Evolutionary conservation across 2,888 invertebrate species (phyloP).

Genomic region (Cerastis leucographa): DNA sequence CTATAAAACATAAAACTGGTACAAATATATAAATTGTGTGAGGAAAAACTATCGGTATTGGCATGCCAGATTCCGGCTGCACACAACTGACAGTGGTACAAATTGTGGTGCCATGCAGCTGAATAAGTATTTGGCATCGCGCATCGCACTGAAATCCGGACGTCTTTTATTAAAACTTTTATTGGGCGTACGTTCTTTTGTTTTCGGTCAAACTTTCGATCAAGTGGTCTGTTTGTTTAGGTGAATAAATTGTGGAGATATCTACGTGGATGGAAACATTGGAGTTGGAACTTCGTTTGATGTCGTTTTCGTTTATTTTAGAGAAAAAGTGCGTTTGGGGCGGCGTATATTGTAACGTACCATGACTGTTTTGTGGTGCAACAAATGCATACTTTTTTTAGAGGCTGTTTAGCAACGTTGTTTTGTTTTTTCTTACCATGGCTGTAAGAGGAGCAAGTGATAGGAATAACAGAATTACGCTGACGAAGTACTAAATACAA

Average conservation of each 20-base stretch:
- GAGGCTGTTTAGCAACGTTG: neutral
- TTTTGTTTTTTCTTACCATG: neutral
- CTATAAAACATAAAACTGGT: conserved; percentile 49
- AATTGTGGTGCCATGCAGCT: conserved; percentile 64
- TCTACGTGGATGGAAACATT: conserved; percentile 9
- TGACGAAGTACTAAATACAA: no score
- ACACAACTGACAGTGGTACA: conserved; percentile 59
- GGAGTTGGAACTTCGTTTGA: conserved; percentile 8
- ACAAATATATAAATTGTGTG: conserved; percentile 59
- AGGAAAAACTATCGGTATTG: conserved; percentile 63
- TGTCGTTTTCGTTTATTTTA: neutral
- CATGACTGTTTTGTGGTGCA: neutral
- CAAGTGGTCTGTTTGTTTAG: conserved; percentile 45
- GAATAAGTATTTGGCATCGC: conserved; percentile 64
- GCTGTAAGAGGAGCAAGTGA: neutral
- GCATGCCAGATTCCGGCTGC: conserved; percentile 54
- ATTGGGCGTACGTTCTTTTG: conserved; percentile 46
- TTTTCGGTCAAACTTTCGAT: conserved; percentile 44
- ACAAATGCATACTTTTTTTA: neutral
- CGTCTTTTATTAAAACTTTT: conserved; percentile 66
- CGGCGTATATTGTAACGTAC: neutral
- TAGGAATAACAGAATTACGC: no score
- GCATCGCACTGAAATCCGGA: conserved; percentile 25
- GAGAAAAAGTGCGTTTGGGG: neutral
- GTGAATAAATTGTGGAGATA: conserved; percentile 17